Conservation (phyloP, 2,113 vertebrate species). For the Chlorodrepanis virens region DNA sequence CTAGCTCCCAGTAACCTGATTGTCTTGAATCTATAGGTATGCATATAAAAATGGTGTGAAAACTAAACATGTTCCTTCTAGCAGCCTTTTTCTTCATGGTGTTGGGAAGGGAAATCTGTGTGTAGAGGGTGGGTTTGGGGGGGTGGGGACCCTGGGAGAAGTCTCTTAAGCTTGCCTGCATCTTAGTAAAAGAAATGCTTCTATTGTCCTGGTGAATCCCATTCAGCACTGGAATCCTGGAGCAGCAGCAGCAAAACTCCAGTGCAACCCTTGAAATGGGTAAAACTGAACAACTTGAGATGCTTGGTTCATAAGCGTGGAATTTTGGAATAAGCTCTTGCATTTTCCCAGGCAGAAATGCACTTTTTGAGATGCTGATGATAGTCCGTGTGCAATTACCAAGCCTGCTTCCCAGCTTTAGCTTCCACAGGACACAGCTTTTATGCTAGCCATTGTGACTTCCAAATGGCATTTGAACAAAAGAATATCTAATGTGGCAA, state of each 20-base stretch:
- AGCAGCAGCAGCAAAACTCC: neutral
- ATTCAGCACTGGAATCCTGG: neutral
- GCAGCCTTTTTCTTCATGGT: neutral
- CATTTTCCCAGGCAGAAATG: neutral
- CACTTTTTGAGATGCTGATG: neutral
- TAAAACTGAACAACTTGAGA: neutral
- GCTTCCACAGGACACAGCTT: neutral
- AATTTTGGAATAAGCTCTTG: neutral
- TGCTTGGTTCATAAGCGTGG: neutral
- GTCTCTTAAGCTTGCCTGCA: conserved; percentile 1
- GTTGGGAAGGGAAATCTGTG: neutral
- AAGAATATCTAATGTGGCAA: conserved; percentile 62
- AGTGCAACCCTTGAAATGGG: neutral
- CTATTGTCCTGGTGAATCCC: conserved; percentile 40
- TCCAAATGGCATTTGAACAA: conserved; percentile 50
- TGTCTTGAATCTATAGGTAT: neutral
- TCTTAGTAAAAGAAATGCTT: conserved; percentile 19
- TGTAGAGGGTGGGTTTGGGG: neutral
- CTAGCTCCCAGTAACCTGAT: neutral
- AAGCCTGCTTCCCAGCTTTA: conserved; percentile 13
- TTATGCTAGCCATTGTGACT: conserved; percentile 44
- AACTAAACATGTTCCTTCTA: neutral
- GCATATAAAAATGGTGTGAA: neutral
- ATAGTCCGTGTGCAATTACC: conserved; percentile 6
- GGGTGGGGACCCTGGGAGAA: neutral